Conservation (phyloP, 2,888 invertebrate genomes). For the Globia sparganii region DNA sequence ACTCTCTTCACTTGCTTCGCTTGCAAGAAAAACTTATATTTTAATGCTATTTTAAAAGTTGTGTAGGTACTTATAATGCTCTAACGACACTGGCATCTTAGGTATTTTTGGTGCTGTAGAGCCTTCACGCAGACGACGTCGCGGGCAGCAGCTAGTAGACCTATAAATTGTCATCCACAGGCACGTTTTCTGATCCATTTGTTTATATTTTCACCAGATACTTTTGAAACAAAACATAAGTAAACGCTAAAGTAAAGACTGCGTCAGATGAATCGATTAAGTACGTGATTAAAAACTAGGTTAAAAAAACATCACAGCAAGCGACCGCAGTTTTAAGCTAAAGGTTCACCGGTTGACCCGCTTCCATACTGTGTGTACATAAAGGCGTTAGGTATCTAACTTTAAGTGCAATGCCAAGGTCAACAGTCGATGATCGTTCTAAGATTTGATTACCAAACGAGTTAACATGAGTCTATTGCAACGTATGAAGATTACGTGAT, state of each 20-base stretch:
- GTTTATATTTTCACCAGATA: background rate
- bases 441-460: background rate
- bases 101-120: too few species aligned
- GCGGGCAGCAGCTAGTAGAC: too few species aligned
- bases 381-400: conserved; percentile 4
- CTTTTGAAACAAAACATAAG: background rate
- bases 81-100: too few species aligned
- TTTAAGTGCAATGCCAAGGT: conserved; percentile 27
- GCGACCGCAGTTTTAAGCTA: background rate
- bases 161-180: background rate
- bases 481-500: background rate
- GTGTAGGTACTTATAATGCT: too few species aligned
- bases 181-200: background rate
- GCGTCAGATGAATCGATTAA: too few species aligned
- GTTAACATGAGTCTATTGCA: background rate
- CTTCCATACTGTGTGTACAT: background rate
- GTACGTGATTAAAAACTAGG: background rate
- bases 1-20: too few species aligned
- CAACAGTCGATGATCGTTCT: conserved; percentile 16
- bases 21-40: too few species aligned
- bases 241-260: too few species aligned
- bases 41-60: too few species aligned
- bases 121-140: too few species aligned
- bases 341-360: background rate
- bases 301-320: background rate